Percentiles rank a stretch among this genome's conserved stretches.
These are phyloP conservation scores for Labrus mixtus DNA, from an alignment of 2,113 vertebrate species.

Conservation along the genomic window DNA sequence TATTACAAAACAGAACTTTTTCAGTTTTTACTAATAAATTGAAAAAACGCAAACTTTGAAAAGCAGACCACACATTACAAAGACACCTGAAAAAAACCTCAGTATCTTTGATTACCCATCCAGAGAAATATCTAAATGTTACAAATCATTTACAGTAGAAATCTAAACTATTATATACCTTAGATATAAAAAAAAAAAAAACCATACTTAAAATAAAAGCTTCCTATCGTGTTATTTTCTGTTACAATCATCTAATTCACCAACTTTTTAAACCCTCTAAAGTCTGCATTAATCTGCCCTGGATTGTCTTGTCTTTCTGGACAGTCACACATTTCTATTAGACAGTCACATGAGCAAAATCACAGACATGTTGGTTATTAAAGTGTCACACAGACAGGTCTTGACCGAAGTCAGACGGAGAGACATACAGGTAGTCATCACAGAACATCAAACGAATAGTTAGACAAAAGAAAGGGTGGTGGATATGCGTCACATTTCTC, in stretches of 20 bases:
- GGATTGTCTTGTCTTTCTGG: slow-evolving; percentile 13
- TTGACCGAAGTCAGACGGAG: slow-evolving; percentile 25
- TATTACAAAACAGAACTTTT: no score
- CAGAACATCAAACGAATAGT: slow-evolving; percentile 47
- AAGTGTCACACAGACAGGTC: slow-evolving; percentile 13
- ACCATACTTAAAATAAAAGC: not conserved
- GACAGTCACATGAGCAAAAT: not conserved
- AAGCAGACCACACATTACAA: not conserved
- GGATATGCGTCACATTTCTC: slow-evolving; percentile 32
- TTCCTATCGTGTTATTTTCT: not conserved
- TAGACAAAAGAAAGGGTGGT: slow-evolving; percentile 61
- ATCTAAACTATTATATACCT: not conserved
- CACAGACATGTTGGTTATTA: not conserved
- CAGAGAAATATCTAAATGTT: no score
- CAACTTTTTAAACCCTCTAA: not conserved
- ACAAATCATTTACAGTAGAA: no score
- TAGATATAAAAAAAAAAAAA: not conserved
- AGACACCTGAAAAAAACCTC: not conserved
- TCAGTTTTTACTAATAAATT: not conserved
- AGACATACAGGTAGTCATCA: slow-evolving; percentile 29
- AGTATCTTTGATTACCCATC: not conserved
- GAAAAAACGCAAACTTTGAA: not conserved
- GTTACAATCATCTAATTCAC: not conserved
- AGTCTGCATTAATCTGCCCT: not conserved
- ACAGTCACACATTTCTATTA: slow-evolving; percentile 3